A percentile compares a stretch with the other conserved stretches of the same genome.
These are phyloP conservation scores for Corbicula japonica DNA, from an alignment of 2,888 invertebrate genomes.

Conservation along the genomic window DNA sequence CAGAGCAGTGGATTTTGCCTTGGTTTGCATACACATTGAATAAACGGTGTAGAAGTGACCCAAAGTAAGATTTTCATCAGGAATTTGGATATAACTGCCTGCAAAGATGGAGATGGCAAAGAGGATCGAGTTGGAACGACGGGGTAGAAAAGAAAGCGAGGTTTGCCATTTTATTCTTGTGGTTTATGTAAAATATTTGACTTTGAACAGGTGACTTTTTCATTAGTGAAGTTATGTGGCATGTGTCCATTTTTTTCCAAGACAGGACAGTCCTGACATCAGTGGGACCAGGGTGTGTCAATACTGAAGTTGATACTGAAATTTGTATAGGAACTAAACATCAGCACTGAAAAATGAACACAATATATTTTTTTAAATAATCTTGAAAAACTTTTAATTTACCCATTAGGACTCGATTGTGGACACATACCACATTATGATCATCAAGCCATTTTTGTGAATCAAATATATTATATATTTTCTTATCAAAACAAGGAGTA, in stretches of 20 bases:
- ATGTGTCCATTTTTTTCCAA: slow-evolving; percentile 17
- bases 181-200: slow-evolving; percentile 3
- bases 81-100: slow-evolving; percentile 8
- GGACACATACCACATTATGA: too few relatives aligned
- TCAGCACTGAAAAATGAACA: too few relatives aligned
- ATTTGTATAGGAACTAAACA: too few relatives aligned
- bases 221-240: slow-evolving; percentile 13
- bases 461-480: too few relatives aligned
- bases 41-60: slow-evolving; percentile 60
- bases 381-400: too few relatives aligned
- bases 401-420: too few relatives aligned
- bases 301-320: too few relatives aligned
- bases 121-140: slow-evolving; percentile 97
- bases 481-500: too few relatives aligned
- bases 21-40: slow-evolving; percentile 64
- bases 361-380: too few relatives aligned
- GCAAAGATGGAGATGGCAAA: slow-evolving; percentile 75
- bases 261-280: neutral
- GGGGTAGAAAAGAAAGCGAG: slow-evolving; percentile 95
- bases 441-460: too few relatives aligned
- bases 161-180: slow-evolving; percentile 88
- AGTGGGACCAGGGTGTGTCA: too few relatives aligned
- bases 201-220: neutral
- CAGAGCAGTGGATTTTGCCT: slow-evolving; percentile 66
- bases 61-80: slow-evolving; percentile 39